Evolutionary conservation across 2,888 invertebrate genomes (phyloP).

Genomic region (Hydrotaea diabolus): DNA sequence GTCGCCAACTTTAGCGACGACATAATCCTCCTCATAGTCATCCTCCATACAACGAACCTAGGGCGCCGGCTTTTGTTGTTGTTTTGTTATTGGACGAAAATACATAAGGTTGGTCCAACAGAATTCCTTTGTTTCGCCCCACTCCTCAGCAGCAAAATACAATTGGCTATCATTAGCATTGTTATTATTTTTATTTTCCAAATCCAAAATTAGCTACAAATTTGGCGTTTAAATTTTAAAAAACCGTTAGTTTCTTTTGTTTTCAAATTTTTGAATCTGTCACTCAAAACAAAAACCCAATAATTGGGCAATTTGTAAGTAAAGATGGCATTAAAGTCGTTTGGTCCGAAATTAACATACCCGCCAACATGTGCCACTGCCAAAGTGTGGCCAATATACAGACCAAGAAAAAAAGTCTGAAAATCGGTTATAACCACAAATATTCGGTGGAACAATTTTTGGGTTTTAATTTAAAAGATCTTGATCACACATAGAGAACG

Average conservation of each 20-base stretch:
- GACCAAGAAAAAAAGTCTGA: too few species aligned
- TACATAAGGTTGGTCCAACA: not conserved
- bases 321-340: too few species aligned
- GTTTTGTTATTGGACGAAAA: not conserved
- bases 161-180: constrained; percentile 47
- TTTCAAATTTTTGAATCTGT: not conserved
- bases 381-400: too few species aligned
- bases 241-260: constrained; percentile 3
- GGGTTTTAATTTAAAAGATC: too few species aligned
- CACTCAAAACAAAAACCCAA: too few species aligned
- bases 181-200: not conserved
- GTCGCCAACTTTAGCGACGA: not conserved
- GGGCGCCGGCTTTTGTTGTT: not conserved
- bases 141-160: constrained; percentile 1
- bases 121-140: constrained; percentile 22
- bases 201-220: not conserved
- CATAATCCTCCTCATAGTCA: constrained; percentile 2
- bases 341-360: too few species aligned
- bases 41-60: not conserved
- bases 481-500: too few species aligned
- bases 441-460: too few species aligned
- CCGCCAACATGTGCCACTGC: too few species aligned
- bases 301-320: too few species aligned
- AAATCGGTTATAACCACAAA: too few species aligned
- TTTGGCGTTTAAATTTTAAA: not conserved